Evolutionary conservation across 2,888 invertebrate species (phyloP).

Genomic region (Nymphalis polychloros): DNA sequence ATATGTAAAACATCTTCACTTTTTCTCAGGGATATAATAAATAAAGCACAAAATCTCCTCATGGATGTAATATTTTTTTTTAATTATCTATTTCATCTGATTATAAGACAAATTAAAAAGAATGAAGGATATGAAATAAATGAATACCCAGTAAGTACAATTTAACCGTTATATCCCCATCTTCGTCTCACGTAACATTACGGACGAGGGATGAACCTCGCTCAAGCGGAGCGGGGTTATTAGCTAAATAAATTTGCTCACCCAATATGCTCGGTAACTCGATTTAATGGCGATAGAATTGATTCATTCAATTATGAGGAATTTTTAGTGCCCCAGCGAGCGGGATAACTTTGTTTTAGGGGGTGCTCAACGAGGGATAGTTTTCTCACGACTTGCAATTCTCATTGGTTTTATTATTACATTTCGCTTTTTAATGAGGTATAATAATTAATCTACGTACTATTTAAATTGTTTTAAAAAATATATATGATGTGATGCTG

Average conservation of each 20-base stretch:
- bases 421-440: slow-evolving; percentile 8
- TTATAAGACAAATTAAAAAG: not conserved
- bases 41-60: no score
- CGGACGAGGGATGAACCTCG: slow-evolving; percentile 58
- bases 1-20: not conserved
- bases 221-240: slow-evolving; percentile 64
- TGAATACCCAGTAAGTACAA: slow-evolving; percentile 19
- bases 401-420: slow-evolving; percentile 57
- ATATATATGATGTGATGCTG: not conserved
- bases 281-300: slow-evolving; percentile 82
- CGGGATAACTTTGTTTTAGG: slow-evolving; percentile 79
- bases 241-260: slow-evolving; percentile 81
- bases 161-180: slow-evolving; percentile 32
- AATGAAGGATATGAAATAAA: not conserved
- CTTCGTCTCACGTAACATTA: slow-evolving; percentile 46
- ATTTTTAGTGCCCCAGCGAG: slow-evolving; percentile 78
- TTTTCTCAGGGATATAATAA: not conserved
- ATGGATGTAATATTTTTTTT: no score
- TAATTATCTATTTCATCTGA: no score
- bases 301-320: slow-evolving; percentile 82
- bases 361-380: slow-evolving; percentile 57
- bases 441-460: not conserved
- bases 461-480: not conserved
- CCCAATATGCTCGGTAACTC: slow-evolving; percentile 81
- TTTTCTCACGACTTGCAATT: slow-evolving; percentile 72